These are phyloP conservation scores for Cephus rjabovi DNA, from an alignment of 2,888 invertebrate genomes.

Conservation along the genomic window DNA sequence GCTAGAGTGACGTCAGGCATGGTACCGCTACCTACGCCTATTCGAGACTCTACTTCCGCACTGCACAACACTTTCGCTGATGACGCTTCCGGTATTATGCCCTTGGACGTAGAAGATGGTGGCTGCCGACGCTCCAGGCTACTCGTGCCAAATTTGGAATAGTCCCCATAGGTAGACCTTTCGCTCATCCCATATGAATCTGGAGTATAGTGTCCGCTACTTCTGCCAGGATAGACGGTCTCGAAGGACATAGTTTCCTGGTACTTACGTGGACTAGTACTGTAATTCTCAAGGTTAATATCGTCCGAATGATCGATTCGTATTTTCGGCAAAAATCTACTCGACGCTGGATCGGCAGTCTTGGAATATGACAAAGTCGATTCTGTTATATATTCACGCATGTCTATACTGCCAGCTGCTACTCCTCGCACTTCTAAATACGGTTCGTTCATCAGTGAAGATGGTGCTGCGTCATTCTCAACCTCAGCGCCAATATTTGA, in stretches of 20 bases:
- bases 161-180: slow-evolving; percentile 33
- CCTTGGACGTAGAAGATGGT: not conserved
- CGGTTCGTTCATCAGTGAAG: slow-evolving; percentile 38
- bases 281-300: slow-evolving; percentile 67
- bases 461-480: slow-evolving; percentile 73
- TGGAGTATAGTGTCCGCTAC: slow-evolving; percentile 8
- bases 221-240: slow-evolving; percentile 3
- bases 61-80: slow-evolving; percentile 56
- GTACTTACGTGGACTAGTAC: slow-evolving; percentile 67
- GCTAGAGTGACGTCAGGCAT: slow-evolving; percentile 64
- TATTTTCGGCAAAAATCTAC: slow-evolving; percentile 53
- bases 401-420: slow-evolving; percentile 57
- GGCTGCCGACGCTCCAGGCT: not conserved
- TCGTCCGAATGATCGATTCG: slow-evolving; percentile 58
- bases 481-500: slow-evolving; percentile 76
- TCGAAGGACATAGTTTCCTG: slow-evolving; percentile 43
- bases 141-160: slow-evolving; percentile 15
- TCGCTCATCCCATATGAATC: slow-evolving; percentile 29
- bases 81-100: not conserved
- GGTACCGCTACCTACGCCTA: slow-evolving; percentile 34
- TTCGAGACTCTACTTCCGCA: slow-evolving; percentile 58
- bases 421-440: slow-evolving; percentile 50
- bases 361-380: slow-evolving; percentile 22
- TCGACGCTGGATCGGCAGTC: slow-evolving; percentile 35
- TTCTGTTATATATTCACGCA: slow-evolving; percentile 55